phyloP scores from a whole-genome alignment of 2,888 invertebrate species.

The Biston betularia region DNA sequence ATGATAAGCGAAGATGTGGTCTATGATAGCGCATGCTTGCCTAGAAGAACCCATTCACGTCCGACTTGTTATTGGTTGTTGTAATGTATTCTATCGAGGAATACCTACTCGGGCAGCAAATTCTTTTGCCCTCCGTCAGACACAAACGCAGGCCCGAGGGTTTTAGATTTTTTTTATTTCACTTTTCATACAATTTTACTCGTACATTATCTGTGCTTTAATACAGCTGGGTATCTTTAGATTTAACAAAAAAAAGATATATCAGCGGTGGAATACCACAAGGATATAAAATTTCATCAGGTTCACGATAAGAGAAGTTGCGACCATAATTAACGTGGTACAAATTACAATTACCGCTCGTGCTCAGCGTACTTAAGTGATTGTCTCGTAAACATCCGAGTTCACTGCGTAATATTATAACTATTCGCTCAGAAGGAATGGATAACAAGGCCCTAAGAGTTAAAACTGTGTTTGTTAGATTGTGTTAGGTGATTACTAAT shows the following conservation, averaged over 20 bases:
- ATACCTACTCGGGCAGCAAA: too few relatives aligned
- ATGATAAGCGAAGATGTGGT: too few relatives aligned
- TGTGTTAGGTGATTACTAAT: slow-evolving; percentile 5
- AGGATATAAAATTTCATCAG: slow-evolving; percentile 59
- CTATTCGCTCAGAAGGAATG: slow-evolving; percentile 50
- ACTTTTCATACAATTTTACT: too few relatives aligned
- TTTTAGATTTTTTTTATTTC: too few relatives aligned
- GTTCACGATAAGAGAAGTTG: slow-evolving; percentile 56
- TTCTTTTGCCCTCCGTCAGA: too few relatives aligned
- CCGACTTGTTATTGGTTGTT: too few relatives aligned
- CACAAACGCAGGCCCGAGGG: too few relatives aligned
- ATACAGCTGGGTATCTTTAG: neutral
- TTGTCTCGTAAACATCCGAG: slow-evolving; percentile 64
- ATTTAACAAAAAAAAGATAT: slow-evolving; percentile 34
- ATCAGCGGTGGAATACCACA: slow-evolving; percentile 31
- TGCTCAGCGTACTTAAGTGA: slow-evolving; percentile 50
- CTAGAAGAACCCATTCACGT: too few relatives aligned
- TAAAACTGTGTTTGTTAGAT: slow-evolving; percentile 5
- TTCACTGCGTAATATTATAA: slow-evolving; percentile 64
- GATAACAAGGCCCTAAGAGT: slow-evolving; percentile 48
- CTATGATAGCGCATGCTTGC: too few relatives aligned
- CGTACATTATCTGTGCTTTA: too few relatives aligned
- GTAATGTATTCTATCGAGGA: too few relatives aligned
- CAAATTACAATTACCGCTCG: slow-evolving; percentile 61
- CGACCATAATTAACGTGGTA: slow-evolving; percentile 60